Conservation (phyloP, 2,113 vertebrate species). For the Pica pica region DNA sequence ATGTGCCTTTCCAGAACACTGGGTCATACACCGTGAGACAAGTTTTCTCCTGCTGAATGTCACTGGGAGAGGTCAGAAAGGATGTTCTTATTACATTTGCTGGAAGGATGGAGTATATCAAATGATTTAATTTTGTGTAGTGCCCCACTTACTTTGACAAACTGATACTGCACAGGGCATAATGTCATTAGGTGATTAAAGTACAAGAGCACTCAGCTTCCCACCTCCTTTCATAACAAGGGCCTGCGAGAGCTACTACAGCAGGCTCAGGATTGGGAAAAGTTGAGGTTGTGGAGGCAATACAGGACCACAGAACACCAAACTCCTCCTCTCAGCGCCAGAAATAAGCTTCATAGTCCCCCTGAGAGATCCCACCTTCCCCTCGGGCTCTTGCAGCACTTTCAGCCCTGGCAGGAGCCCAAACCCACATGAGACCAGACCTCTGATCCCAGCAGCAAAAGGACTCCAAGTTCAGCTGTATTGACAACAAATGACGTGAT, state of each 20-base stretch:
- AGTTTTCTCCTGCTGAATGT: neutral
- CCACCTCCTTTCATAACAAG: neutral
- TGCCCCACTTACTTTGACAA: slow-evolving; percentile 47
- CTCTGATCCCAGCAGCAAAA: neutral
- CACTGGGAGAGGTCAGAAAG: slow-evolving; percentile 1
- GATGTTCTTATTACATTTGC: slow-evolving; percentile 34
- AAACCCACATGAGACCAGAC: accelerated
- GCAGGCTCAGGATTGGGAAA: neutral
- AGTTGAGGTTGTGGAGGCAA: neutral
- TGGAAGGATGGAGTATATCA: slow-evolving; percentile 21
- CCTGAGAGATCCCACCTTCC: neutral
- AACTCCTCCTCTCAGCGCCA: neutral
- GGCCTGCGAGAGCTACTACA: neutral
- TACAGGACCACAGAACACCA: accelerated
- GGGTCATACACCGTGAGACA: neutral
- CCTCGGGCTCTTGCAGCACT: neutral
- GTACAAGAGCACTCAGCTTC: slow-evolving; percentile 6
- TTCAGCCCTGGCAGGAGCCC: neutral
- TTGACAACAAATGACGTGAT: accelerated
- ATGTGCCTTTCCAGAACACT: slow-evolving; percentile 4
- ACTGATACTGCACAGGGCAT: slow-evolving; percentile 35
- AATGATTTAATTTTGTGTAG: slow-evolving; percentile 37
- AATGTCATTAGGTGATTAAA: slow-evolving; percentile 57
- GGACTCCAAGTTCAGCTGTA: neutral
- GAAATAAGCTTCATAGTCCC: neutral